Conservation (phyloP, 1,140 invertebrate species). For the Drosophila simulans region DNA sequence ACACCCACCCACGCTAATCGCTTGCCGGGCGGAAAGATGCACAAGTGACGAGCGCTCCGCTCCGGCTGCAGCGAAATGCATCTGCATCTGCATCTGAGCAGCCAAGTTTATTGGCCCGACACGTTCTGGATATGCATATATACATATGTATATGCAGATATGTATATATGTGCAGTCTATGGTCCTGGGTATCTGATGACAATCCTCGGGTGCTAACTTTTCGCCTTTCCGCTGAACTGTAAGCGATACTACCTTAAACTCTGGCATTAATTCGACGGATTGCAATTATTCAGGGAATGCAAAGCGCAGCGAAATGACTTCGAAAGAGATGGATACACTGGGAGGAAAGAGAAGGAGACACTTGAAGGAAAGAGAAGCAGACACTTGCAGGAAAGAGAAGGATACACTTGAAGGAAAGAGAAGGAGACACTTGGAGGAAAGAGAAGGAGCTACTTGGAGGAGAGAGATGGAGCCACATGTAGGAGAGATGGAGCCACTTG, state of each 20-base stretch:
- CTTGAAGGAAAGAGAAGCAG: neutral
- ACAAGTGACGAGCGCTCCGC: neutral
- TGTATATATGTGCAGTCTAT: conserved; percentile 12
- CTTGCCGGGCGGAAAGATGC: conserved; percentile 4
- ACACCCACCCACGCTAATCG: conserved; percentile 71
- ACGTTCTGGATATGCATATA: neutral
- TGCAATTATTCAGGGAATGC: conserved; percentile 52
- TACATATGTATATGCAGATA: too few relatives aligned
- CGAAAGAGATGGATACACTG: conserved; percentile 1
- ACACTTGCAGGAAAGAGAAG: neutral
- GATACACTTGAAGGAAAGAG: neutral
- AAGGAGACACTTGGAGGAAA: neutral
- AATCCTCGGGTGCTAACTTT: conserved; percentile 30
- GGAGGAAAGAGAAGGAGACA: neutral
- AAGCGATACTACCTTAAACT: conserved; percentile 41
- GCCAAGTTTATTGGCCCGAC: conserved; percentile 60
- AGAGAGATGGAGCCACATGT: neutral
- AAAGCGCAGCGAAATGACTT: conserved; percentile 48
- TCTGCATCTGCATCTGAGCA: neutral
- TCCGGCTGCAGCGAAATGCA: conserved; percentile 4
- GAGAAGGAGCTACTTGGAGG: neutral
- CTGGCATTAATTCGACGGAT: neutral
- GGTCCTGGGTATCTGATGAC: conserved; percentile 66
- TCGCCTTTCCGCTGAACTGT: conserved; percentile 59
- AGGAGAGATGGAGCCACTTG: neutral